Base-by-base conservation (phyloP, 2,888 invertebrate species). In the Troides helena region DNA sequence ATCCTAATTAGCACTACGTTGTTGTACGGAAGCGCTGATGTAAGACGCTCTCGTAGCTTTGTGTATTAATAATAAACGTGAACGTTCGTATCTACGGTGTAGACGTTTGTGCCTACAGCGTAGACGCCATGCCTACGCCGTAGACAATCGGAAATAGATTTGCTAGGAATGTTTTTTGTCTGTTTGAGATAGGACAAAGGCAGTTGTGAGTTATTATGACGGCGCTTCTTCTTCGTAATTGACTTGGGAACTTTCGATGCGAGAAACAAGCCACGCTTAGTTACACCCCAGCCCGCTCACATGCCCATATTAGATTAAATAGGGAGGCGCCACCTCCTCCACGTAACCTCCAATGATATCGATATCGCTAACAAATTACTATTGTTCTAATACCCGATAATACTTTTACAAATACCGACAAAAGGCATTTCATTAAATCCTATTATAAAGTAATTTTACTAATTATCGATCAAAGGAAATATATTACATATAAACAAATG, bases 221-320 rank as follows among this genome's bases (percentile, higher is more conserved):
- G 25, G 43, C n/a, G 21, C 46, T 62, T 23, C 65, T 69, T 62
- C 61, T 25, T n/a, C 25, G 57, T 65, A 69, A 69, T 65, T 65
- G 69, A 69, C 69, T 69, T 62, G 8, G 65, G 65, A 65, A 69
- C 62, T 62, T 57, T 62, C 62, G 50, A 66, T 58, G 65, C 57
- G 69, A 65, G 61, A 46, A 61, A 62, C 65, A 65, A 62, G 60
- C 50, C 58, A 53, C 60, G 69, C 58, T 65, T 53, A 69, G 69
- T 65, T 65, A 65, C 62, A 69, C 69, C 62, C 46, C 50, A n/a
- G 56, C 23, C 46, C 58, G 62, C 65, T 65, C 65, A 46, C 69
- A 58, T 57, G 58, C 39, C 61, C 46, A 61, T 58, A 69, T 69
- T 65, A 62, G 62, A 69, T 69, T 59, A 66, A 50, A 43, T 7